phyloP scores from a whole-genome alignment of 2,113 vertebrate genomes.

The Scytalopus superciliaris region DNA sequence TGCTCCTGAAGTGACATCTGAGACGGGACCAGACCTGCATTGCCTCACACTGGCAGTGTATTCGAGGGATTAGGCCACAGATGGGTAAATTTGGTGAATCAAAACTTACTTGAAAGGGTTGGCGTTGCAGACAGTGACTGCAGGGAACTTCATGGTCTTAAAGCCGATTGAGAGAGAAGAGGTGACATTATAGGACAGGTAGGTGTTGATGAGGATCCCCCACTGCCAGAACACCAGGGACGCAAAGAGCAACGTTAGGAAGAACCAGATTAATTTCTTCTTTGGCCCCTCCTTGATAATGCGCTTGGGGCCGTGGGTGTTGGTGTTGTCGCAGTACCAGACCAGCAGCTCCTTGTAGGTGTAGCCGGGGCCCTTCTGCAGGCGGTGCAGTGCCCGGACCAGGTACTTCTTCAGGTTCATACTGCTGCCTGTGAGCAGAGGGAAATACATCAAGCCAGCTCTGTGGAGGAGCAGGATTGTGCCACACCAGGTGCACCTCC shows the following conservation, averaged over 20 bases:
- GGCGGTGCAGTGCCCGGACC: conserved; percentile 73
- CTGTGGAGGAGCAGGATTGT: not conserved
- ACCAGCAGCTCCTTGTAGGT: conserved; percentile 82
- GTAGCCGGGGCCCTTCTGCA: conserved; percentile 83
- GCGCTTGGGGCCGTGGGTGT: conserved; percentile 83
- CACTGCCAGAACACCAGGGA: conserved; percentile 83
- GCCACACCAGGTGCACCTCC: rapidly evolving
- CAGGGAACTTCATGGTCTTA: conserved; percentile 81
- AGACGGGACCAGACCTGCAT: rapidly evolving
- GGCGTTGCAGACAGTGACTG: conserved; percentile 80
- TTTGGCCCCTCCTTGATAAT: conserved; percentile 82
- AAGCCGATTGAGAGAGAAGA: conserved; percentile 79
- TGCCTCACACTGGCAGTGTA: rapidly evolving
- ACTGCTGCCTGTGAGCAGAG: not conserved
- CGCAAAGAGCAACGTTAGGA: conserved; percentile 77
- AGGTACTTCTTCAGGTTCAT: conserved; percentile 77
- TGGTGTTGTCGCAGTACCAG: conserved; percentile 85
- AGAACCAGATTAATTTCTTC: conserved; percentile 81
- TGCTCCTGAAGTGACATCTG: rapidly evolving
- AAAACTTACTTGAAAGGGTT: conserved; percentile 79
- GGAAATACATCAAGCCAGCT: not conserved
- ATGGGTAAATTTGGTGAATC: rapidly evolving
- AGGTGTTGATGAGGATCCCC: conserved; percentile 78
- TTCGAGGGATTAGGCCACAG: not conserved
- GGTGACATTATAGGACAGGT: conserved; percentile 78